phyloP scores from a whole-genome alignment of 2,888 invertebrate genomes.

The Ectropis crepuscularia region DNA sequence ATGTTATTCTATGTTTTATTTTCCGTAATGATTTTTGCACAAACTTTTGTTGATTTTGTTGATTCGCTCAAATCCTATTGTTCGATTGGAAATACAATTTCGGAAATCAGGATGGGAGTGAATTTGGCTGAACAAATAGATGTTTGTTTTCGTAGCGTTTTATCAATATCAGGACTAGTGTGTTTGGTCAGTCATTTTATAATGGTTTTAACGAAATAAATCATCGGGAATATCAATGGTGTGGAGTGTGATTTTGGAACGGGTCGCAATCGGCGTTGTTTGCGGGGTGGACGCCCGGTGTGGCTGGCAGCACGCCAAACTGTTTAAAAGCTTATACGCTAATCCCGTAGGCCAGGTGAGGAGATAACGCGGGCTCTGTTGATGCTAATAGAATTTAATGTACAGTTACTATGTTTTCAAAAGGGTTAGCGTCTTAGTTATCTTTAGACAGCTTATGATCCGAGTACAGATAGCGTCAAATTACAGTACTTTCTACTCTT shows the following conservation, averaged over 20 bases:
- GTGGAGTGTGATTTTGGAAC: conserved; percentile 28
- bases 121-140: background rate
- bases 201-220: conserved; percentile 33
- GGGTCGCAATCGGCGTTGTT: conserved; percentile 49
- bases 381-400: background rate
- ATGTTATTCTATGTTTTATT: conserved; percentile 7
- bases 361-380: conserved; percentile 32
- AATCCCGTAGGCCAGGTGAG: conserved; percentile 30
- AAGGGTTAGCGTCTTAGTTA: no score
- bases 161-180: conserved; percentile 15
- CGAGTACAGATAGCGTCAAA: no score
- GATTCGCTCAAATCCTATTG: conserved; percentile 6
- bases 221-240: conserved; percentile 39
- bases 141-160: conserved; percentile 14
- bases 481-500: no score
- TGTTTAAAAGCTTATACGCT: conserved; percentile 64
- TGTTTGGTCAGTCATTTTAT: conserved; percentile 37
- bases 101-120: conserved; percentile 12
- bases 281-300: conserved; percentile 68
- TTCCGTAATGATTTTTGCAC: conserved; percentile 3
- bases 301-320: conserved; percentile 66
- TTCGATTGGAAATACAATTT: conserved; percentile 12
- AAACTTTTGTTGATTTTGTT: conserved; percentile 15
- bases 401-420: no score
- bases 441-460: no score